These are phyloP conservation scores for Pantherophis vulpinus DNA, from an alignment of 2,797 vertebrate species.

Conservation along the genomic window DNA sequence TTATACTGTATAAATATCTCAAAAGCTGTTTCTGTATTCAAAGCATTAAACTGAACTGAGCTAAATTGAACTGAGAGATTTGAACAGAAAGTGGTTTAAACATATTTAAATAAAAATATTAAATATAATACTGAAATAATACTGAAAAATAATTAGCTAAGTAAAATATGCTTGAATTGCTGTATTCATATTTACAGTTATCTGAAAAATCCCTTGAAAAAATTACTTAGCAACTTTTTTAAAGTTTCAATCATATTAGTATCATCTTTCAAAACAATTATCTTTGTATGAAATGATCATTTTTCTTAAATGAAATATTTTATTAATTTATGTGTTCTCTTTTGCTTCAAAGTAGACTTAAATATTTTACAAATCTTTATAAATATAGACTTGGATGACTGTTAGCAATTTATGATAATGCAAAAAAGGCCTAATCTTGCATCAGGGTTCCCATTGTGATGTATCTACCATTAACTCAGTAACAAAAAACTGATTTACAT, in stretches of 20 bases:
- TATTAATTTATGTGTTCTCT: not conserved
- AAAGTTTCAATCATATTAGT: not conserved
- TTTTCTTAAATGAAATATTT: not conserved
- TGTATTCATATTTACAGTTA: not conserved
- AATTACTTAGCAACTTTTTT: not conserved
- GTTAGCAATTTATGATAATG: constrained; percentile 11
- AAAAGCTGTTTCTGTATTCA: not conserved
- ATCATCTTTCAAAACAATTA: not conserved
- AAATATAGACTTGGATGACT: not conserved
- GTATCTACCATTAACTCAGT: constrained; percentile 9
- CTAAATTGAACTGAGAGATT: not conserved
- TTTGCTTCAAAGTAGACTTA: not conserved
- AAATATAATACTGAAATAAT: not conserved
- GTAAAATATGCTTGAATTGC: not conserved
- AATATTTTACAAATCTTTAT: not conserved
- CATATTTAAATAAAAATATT: not conserved
- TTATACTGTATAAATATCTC: not conserved
- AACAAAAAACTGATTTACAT: not conserved
- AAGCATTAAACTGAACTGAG: not conserved
- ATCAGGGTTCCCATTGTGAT: constrained; percentile 10
- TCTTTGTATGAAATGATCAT: not conserved
- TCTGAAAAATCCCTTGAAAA: not conserved
- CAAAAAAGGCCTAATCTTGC: constrained; percentile 4
- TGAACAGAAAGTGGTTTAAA: not conserved
- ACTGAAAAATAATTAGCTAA: not conserved